Evolutionary conservation across 2,888 invertebrate genomes (phyloP), one percentile per base, ranked within the genome.

Genomic region (Xylota sylvarum): DNA sequence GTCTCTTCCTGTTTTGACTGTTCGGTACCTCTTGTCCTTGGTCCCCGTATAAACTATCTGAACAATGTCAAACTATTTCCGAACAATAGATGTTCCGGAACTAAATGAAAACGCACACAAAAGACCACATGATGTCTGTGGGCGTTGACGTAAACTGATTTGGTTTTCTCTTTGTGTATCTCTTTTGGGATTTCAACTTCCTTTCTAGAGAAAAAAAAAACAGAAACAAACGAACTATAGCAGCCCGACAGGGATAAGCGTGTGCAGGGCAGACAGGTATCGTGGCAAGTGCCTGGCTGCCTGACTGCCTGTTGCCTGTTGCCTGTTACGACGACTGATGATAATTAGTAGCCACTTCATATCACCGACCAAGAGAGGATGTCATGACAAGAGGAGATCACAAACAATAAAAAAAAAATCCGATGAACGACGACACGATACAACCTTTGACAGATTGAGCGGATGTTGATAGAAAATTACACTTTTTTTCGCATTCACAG

Each of bases 261-360:
- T 82, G 82, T 82, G 70, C 70, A 82, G 30, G 48, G 52, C 70
- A 40, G 82, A 43, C 67, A 74, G 80, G 72, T 72, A 79, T 37
- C 74, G 60, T 67, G 52, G 85, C 85, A 80, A 85, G 80, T 85
- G 80, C 65, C 72, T 76, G 64, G 64, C 74, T 76, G 74, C 35
- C 69, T 69, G 78, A 76, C 76, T 82, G 82, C 56, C 62, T 82
- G 82, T 78, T 85, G 80, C 60, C 74, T 55, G 35, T 60, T 32
- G 23, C 55, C 55, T 23, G 2, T 23, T 3, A 65, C 64, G 62
- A 74, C 64, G 69, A 81, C 74, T 69, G 74, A 70, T 80, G 76
- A 85, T 85, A 85, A 85, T 85, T 85, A 80, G 80, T 85, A 80
- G 85, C 76, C 85, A 85, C 80, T 85, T 85, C 80, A 76, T 80